Evolutionary conservation across 2,113 vertebrate genomes (phyloP).

Genomic region (Bungarus multicinctus): DNA sequence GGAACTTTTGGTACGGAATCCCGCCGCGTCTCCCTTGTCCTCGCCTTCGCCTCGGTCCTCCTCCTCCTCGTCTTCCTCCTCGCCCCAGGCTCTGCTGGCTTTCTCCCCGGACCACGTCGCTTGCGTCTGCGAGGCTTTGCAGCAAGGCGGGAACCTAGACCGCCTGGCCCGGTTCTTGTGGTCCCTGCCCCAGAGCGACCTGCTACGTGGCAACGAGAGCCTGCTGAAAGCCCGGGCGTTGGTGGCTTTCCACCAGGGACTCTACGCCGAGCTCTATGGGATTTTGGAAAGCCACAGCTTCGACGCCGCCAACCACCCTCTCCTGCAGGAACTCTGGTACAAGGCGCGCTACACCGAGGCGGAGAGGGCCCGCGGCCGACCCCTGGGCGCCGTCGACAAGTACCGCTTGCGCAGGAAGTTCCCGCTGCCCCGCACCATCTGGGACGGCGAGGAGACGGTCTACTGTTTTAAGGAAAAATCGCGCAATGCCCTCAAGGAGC

Average conservation of each 20-base stretch:
- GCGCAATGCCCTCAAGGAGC: constrained; percentile 97
- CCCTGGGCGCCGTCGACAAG: constrained; percentile 98
- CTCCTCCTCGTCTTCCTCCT: constrained; percentile 52
- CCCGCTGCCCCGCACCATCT: constrained; percentile 96
- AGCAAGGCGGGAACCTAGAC: constrained; percentile 98
- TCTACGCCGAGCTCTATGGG: constrained; percentile 95
- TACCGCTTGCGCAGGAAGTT: constrained; percentile 98
- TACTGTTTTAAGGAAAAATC: constrained; percentile 99
- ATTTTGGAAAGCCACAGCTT: constrained; percentile 98
- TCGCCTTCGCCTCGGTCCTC: constrained; percentile 69
- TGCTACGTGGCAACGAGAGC: constrained; percentile 98
- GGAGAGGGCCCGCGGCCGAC: constrained; percentile 94
- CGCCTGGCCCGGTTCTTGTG: constrained; percentile 96
- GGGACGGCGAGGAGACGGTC: constrained; percentile 99
- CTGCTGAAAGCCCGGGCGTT: constrained; percentile 96
- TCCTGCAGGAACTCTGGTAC: constrained; percentile 98
- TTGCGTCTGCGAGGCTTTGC: constrained; percentile 97
- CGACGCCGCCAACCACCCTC: constrained; percentile 91
- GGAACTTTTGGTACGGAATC: constrained; percentile 81
- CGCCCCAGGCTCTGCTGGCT: constrained; percentile 83
- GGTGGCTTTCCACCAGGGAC: constrained; percentile 96
- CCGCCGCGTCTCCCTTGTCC: constrained; percentile 65
- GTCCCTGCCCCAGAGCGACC: constrained; percentile 94
- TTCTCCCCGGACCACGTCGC: constrained; percentile 98
- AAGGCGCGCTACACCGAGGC: constrained; percentile 97